Evolutionary conservation across 2,888 invertebrate genomes (phyloP), one percentile per base, ranked within the genome.

Genomic region (Danaus chrysippus): DNA sequence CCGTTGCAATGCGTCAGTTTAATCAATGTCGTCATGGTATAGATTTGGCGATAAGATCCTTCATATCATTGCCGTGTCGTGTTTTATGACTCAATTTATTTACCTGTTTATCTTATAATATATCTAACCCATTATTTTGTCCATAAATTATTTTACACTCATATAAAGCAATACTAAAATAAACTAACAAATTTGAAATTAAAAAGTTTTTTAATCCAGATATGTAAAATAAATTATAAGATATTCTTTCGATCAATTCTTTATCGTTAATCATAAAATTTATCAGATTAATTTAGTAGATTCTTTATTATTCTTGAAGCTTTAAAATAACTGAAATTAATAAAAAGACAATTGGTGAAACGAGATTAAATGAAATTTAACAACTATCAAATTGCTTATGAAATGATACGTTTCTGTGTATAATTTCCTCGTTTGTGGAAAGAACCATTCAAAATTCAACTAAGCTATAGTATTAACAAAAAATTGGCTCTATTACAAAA

Each of bases 401-500:
- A 89, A 90, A 91, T 90, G 71, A 90, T 81, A 90, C 81, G 79
- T 76, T 79, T 76, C 67, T 67, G 67, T 70, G 68, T 86, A 73
- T 86, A 87, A 88, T 88, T 87, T 88, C 71, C 76, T 82, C 75
- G 77, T 80, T 79, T 79, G 76, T 70, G 74, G 74, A 79, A 80
- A 76, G 75, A 76, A 78, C 77, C 73, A 74, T 76, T 83, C 77
- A 67, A 78, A 83, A 78, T 77, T 73, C 71, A 73, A 72, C 72
- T 75, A 71, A 74, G 73, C 68, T 73, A 73, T 79, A 71, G 82
- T 76, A 89, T 87, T 89, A 87, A 79, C 80, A 84, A 89, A 89
- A 88, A 91, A 90, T 90, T 88, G 88, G 84, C 87, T 86, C 82
- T 86, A 91, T 90, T 90, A 90, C 76, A 76, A 81, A 86, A 86